phyloP scores from a whole-genome alignment of 2,797 vertebrate genomes.

The Argentina silus region DNA sequence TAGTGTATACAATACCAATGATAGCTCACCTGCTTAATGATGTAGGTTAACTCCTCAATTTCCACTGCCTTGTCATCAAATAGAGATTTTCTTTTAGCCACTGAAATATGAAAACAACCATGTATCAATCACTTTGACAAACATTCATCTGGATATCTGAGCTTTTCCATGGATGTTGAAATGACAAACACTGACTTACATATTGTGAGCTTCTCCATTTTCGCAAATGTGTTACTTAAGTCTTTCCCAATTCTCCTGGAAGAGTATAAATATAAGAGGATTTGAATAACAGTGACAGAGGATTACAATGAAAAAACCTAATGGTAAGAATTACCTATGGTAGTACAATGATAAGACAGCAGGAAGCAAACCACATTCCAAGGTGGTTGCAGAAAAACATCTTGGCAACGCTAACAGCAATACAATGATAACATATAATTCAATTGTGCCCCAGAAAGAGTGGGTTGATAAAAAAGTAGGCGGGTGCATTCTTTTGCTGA shows the following conservation, averaged over 20 bases:
- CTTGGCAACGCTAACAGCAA: neutral
- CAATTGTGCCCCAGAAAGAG: neutral
- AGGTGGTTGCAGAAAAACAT: neutral
- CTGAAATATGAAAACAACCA: constrained; percentile 64
- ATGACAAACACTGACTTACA: constrained; percentile 77
- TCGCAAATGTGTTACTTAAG: constrained; percentile 94
- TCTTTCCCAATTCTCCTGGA: constrained; percentile 93
- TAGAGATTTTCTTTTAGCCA: constrained; percentile 95
- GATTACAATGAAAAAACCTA: neutral
- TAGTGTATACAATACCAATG: neutral
- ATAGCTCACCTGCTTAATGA: constrained; percentile 89
- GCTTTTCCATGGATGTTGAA: neutral
- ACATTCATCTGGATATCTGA: neutral
- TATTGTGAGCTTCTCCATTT: constrained; percentile 94
- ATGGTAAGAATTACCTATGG: neutral
- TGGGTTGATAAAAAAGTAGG: neutral
- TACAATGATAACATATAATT: neutral
- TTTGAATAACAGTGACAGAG: neutral
- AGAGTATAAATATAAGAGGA: constrained; percentile 1
- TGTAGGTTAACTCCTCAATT: constrained; percentile 94
- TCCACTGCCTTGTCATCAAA: constrained; percentile 94
- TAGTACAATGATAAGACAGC: neutral
- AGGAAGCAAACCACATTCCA: neutral
- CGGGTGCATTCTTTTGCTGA: too few relatives aligned
- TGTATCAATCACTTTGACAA: neutral